These are phyloP conservation scores for Sarcophaga rosellei DNA, from an alignment of 2,888 invertebrate genomes.

Conservation along the genomic window DNA sequence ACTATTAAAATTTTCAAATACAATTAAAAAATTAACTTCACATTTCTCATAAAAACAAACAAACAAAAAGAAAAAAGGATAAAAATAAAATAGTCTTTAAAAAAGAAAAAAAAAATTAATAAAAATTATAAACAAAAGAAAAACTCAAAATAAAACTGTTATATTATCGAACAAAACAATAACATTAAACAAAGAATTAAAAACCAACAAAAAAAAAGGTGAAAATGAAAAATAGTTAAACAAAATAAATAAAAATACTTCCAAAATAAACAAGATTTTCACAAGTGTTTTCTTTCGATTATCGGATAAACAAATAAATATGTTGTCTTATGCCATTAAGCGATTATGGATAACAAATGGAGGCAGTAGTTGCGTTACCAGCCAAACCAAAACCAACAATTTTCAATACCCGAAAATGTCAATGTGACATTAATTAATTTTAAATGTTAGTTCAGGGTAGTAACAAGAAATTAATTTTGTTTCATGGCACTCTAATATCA, in stretches of 20 bases:
- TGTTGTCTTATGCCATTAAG: no score
- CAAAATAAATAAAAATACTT: conserved; percentile 58
- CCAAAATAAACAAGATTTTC: conserved; percentile 45
- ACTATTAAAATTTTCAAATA: conserved; percentile 40
- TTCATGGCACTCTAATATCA: no score
- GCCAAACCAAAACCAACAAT: no score
- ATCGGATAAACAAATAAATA: no score
- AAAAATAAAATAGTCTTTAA: conserved; percentile 11
- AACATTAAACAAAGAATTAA: conserved; percentile 40
- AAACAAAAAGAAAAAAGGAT: conserved; percentile 1
- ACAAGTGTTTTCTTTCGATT: conserved; percentile 9
- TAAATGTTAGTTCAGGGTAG: no score
- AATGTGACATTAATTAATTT: no score
- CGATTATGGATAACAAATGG: no score
- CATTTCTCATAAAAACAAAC: conserved; percentile 43
- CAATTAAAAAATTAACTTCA: conserved; percentile 8
- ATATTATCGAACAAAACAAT: conserved; percentile 64
- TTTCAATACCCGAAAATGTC: no score
- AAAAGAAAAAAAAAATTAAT: conserved; percentile 28
- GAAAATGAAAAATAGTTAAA: conserved; percentile 57
- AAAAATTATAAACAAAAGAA: conserved; percentile 31
- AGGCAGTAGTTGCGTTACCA: no score
- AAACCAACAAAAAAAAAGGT: conserved; percentile 32
- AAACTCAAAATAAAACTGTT: conserved; percentile 54
- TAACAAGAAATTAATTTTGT: no score